Evolutionary conservation across 2,888 invertebrate species (phyloP).

Genomic region (Catocala nupta): DNA sequence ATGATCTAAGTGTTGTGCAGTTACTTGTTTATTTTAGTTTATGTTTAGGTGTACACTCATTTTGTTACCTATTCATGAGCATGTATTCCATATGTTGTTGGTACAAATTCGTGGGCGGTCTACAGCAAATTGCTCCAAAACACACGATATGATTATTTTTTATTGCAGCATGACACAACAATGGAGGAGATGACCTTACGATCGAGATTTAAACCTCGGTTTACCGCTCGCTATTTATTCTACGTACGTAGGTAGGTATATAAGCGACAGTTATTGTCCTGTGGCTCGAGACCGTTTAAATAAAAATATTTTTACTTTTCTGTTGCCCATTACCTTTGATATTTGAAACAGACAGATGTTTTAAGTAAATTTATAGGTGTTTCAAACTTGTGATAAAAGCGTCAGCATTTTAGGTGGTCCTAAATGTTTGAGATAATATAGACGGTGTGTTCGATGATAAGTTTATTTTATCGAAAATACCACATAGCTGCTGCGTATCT

Average conservation of each 20-base stretch:
- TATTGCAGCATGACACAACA: slow-evolving; percentile 79
- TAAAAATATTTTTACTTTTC: slow-evolving; percentile 18
- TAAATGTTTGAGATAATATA: slow-evolving; percentile 63
- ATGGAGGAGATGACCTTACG: slow-evolving; percentile 80
- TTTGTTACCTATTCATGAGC: slow-evolving; percentile 26
- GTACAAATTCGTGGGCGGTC: slow-evolving; percentile 67
- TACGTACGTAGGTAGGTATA: slow-evolving; percentile 46
- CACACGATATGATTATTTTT: slow-evolving; percentile 80
- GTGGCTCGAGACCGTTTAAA: slow-evolving; percentile 31
- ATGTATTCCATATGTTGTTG: slow-evolving; percentile 31
- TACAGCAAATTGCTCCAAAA: slow-evolving; percentile 78
- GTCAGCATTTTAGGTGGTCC: slow-evolving; percentile 63
- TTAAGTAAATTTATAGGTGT: slow-evolving; percentile 27
- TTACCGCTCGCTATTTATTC: slow-evolving; percentile 62
- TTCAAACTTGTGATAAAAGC: slow-evolving; percentile 52
- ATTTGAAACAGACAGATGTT: slow-evolving; percentile 19
- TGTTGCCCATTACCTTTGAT: slow-evolving; percentile 13
- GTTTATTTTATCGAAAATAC: slow-evolving; percentile 50
- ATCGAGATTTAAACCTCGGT: slow-evolving; percentile 67
- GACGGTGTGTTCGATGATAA: slow-evolving; percentile 52
- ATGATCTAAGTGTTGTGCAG: too few relatives aligned
- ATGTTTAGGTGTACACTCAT: neutral
- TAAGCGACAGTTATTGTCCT: slow-evolving; percentile 42
- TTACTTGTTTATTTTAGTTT: too few relatives aligned
- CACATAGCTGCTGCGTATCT: slow-evolving; percentile 28